A percentile compares a stretch with the other conserved stretches of the same genome.
These are phyloP conservation scores for Pelecanoides urinatrix DNA, from an alignment of 2,113 vertebrate genomes.

Conservation along the genomic window DNA sequence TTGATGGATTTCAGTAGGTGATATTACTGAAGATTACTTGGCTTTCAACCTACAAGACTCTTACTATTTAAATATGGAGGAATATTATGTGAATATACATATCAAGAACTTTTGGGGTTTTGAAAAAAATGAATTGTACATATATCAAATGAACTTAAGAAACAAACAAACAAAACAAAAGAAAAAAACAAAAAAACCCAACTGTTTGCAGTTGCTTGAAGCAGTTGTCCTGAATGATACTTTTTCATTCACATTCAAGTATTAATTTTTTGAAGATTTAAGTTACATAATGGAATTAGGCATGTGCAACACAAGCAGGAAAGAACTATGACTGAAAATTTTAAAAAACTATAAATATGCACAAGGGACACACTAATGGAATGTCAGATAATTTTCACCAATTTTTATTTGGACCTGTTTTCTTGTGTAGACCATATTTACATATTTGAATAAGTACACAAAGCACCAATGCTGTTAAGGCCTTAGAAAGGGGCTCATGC, in stretches of 20 bases:
- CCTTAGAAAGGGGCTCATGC: constrained; percentile 82
- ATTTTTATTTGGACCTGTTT: constrained; percentile 92
- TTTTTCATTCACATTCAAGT: constrained; percentile 83
- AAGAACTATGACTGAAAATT: constrained; percentile 80
- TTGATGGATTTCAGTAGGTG: constrained; percentile 81
- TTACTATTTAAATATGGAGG: constrained; percentile 83
- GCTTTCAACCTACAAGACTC: constrained; percentile 81
- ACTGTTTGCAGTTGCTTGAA: constrained; percentile 77
- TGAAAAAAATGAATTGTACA: constrained; percentile 79
- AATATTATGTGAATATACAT: constrained; percentile 86
- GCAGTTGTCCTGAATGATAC: constrained; percentile 83
- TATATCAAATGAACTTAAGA: constrained; percentile 78
- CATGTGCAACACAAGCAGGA: constrained; percentile 85
- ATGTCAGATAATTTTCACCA: constrained; percentile 91
- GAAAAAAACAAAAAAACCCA: neutral
- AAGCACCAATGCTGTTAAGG: constrained; percentile 95
- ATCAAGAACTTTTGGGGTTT: constrained; percentile 81
- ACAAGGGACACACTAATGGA: constrained; percentile 94
- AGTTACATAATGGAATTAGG: constrained; percentile 85
- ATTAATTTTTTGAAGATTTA: constrained; percentile 88
- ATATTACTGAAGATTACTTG: constrained; percentile 78
- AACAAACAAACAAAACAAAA: constrained; percentile 28
- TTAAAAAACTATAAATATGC: constrained; percentile 87
- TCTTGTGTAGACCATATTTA: constrained; percentile 98
- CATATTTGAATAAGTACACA: constrained; percentile 95